Base-by-base conservation (phyloP, 2,888 invertebrate genomes). In the Alcis repandata region DNA sequence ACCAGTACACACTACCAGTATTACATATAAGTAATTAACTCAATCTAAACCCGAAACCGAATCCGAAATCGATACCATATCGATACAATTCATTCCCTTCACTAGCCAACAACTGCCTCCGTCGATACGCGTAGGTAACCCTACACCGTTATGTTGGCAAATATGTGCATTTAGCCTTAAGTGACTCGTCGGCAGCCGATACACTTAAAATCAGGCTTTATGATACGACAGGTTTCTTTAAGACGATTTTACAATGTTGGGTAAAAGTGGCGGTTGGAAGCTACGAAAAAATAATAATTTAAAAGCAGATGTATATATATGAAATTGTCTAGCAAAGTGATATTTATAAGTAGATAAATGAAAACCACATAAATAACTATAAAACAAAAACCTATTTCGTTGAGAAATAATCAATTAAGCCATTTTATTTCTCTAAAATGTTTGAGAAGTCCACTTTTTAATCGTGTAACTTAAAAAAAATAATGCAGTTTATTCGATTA, bases 101-200 rank as follows among this genome's bases (percentile, higher is more conserved):
- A n/a, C 64, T 52, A 60, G 51, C 19, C 52, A 20, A 54, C 59
- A 62, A 66, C 56, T 66, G 64, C 64, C 68, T 67, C 73, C 67
- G 67, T 65, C 53, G 62, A 69, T 71, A 71, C 70, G 69, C 67
- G 68, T 73, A 68, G 70, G 68, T 71, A 71, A 70, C 67, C 43
- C 54, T 51, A 69, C 67, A 72, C 75, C 76, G 76, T 78, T 78
- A 70, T 63, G 78, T 76, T 65, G 72, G 75, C 79, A 79, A 83
- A 84, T 81, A 80, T 79, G 78, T 79, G 80, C 70, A 72, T 72
- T 72, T 77, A 79, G 76, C 69, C 66, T 70, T 80, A 80, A 86
- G 79, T 82, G 80, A 78, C 74, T 76, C 71, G 74, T 78, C 74
- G 75, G 51, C 52, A 67, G 62, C 57, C 74, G 78, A 82, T 82